Percentiles rank a stretch among this genome's conserved stretches.
These are phyloP conservation scores for Perognathus longimembris DNA, from an alignment of 2,113 vertebrate species.

Conservation along the genomic window DNA sequence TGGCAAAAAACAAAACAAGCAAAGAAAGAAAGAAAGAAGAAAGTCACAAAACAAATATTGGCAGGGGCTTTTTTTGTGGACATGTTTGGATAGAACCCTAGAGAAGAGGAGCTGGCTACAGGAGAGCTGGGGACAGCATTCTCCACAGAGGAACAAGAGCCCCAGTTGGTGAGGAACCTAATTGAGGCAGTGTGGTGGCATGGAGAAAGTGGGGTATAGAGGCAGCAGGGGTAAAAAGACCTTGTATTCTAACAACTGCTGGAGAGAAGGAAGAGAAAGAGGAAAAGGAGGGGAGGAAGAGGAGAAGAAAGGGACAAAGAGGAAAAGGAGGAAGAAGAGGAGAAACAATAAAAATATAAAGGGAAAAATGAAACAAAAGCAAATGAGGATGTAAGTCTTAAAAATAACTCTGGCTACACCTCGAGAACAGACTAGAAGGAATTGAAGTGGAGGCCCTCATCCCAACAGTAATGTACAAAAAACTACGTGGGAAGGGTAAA, in stretches of 20 bases:
- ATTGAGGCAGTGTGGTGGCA: neutral
- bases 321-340: neutral
- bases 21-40: too few relatives aligned
- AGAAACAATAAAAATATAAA: neutral
- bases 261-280: neutral
- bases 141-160: neutral
- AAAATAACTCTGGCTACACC: neutral
- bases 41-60: neutral
- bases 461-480: neutral
- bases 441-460: neutral
- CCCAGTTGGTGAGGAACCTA: neutral
- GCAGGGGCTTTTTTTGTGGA: slow-evolving; percentile 1
- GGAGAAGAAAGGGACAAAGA: neutral
- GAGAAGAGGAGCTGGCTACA: neutral
- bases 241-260: neutral
- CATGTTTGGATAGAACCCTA: neutral
- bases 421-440: neutral
- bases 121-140: neutral
- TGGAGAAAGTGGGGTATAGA: neutral
- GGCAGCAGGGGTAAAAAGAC: neutral
- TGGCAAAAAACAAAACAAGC: too few relatives aligned
- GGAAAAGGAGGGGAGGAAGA: neutral
- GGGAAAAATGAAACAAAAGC: neutral
- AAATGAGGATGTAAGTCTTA: neutral
- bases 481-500: neutral